Conservation (phyloP, 2,888 invertebrate species). For the Caenorhabditis sp. region DNA sequence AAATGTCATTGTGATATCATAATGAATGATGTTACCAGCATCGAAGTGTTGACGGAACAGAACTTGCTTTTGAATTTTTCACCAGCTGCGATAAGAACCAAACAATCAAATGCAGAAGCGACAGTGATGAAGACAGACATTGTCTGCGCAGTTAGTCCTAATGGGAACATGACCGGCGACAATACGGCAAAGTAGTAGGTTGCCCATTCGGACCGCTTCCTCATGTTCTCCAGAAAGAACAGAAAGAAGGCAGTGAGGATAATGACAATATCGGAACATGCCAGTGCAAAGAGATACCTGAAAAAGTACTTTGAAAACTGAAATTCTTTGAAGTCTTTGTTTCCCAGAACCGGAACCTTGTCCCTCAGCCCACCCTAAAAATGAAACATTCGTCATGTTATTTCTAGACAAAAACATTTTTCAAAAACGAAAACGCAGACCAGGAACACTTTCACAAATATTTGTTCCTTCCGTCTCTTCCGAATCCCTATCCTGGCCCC, state of each 20-base stretch:
- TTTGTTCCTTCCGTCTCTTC: constrained; percentile 23
- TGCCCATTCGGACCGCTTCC: constrained; percentile 74
- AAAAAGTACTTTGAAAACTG: constrained; percentile 14
- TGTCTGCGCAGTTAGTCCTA: constrained; percentile 75
- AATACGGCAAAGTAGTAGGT: constrained; percentile 76
- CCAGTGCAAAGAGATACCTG: constrained; percentile 79
- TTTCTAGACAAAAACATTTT: constrained; percentile 23
- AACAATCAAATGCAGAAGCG: constrained; percentile 79
- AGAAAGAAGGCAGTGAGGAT: constrained; percentile 81
- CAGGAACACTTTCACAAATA: constrained; percentile 34
- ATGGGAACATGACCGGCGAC: constrained; percentile 79
- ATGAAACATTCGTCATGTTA: constrained; percentile 7
- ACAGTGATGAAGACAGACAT: constrained; percentile 79
- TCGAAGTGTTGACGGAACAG: constrained; percentile 73
- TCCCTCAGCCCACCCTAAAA: neutral
- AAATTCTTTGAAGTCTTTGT: too few relatives aligned
- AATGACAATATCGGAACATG: constrained; percentile 75
- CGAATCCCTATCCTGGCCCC: too few relatives aligned
- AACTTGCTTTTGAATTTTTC: constrained; percentile 70
- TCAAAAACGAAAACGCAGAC: neutral
- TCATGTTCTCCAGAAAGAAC: constrained; percentile 80
- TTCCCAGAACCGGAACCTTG: neutral
- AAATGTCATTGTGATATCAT: constrained; percentile 4
- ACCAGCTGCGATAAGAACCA: constrained; percentile 74
- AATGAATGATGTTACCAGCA: too few relatives aligned